Percentiles rank a stretch among this genome's conserved stretches.
Evolutionary conservation across 2,888 invertebrate genomes (phyloP).

Genomic region (Caenorhabditis sp.): DNA sequence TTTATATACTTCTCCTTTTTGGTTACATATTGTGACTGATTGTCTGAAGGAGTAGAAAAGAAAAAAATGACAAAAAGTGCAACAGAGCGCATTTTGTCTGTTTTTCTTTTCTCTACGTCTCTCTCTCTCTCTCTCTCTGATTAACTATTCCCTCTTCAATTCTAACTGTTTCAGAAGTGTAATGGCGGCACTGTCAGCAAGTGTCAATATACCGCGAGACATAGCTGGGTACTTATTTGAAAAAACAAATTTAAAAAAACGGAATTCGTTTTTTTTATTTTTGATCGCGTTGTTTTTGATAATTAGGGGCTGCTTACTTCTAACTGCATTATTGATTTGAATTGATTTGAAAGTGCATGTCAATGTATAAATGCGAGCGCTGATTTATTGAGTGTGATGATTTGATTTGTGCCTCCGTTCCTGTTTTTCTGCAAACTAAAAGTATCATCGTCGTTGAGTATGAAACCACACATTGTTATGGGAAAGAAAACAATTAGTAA

Average conservation of each 20-base stretch:
- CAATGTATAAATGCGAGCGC: neutral
- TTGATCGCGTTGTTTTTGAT: neutral
- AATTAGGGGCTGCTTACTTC: neutral
- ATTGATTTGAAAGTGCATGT: neutral
- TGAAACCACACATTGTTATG: constrained; percentile 1
- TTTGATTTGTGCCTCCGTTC: neutral
- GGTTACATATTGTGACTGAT: no score
- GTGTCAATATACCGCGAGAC: constrained; percentile 42
- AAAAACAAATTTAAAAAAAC: no score
- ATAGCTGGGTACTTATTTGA: constrained; percentile 45
- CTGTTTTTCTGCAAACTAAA: neutral
- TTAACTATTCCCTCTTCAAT: neutral
- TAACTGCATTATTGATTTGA: neutral
- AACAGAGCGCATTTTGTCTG: no score
- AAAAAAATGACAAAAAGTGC: no score
- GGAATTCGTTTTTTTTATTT: neutral
- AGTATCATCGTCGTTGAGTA: neutral
- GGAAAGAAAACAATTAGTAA: no score
- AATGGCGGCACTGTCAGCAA: constrained; percentile 43
- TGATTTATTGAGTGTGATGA: neutral
- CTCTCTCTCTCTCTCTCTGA: neutral
- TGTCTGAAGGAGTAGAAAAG: neutral
- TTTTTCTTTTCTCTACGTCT: no score
- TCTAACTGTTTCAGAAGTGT: constrained; percentile 40
- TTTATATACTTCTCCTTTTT: no score